Percentiles rank a stretch among this genome's conserved stretches.
Evolutionary conservation across 2,888 invertebrate genomes (phyloP).

Genomic region (Vannuccia rotundouncinata): DNA sequence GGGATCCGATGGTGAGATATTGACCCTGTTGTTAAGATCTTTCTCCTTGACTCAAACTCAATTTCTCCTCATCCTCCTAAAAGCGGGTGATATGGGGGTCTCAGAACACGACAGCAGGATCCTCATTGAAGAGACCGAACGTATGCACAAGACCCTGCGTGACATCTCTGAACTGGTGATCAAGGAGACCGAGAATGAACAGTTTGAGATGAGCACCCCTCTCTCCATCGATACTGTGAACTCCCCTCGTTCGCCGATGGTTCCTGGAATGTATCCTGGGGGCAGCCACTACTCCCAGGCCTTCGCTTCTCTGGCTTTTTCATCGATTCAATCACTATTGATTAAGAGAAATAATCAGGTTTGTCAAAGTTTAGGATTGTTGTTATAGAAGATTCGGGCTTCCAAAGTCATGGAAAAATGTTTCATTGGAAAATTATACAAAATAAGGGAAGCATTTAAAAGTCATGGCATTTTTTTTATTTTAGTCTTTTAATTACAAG

Average conservation of each 20-base stretch:
- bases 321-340: background rate
- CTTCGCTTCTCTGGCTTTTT: background rate
- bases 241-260: background rate
- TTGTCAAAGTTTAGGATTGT: no score
- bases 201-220: background rate
- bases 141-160: background rate
- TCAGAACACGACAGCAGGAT: background rate
- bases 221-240: background rate
- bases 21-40: no score
- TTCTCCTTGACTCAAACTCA: no score
- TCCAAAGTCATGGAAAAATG: no score
- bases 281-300: background rate
- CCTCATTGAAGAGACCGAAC: conserved; percentile 3
- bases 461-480: no score
- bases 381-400: no score
- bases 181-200: conserved; percentile 20
- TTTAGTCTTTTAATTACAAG: no score
- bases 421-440: no score
- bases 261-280: background rate
- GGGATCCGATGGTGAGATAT: background rate
- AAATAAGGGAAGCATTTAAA: no score
- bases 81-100: background rate
- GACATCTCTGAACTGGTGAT: conserved; percentile 1
- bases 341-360: background rate
- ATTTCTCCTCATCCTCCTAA: no score